Base-by-base conservation (phyloP, 2,888 invertebrate genomes). In the Pollenia griseotomentosa region DNA sequence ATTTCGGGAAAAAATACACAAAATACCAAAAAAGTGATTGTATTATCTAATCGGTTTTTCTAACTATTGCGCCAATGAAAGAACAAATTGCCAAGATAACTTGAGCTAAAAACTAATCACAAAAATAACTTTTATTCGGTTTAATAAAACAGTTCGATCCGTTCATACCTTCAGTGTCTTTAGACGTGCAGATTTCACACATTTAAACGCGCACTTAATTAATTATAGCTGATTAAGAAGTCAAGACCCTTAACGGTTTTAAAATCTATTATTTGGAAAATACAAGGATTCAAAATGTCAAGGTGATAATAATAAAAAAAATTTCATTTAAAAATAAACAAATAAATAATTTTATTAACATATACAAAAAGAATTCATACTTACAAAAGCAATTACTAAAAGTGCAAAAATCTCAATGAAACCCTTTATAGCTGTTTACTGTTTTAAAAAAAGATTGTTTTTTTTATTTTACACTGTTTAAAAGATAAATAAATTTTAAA, bases 1-100 rank as follows among this genome's bases (percentile, higher is more conserved):
- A 46, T 19, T 63, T 63, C 9, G 14, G 44, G 51, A 79, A 42
- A 16, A 61, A 75, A 48, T 10, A 55, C 40, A 48, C 9, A 68
- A 61, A 79, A 83, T 11, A 33, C 10, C 40, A 57, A 51, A 73
- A 8, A 65, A 53, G 4, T 73, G 23, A 77, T 83, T 80, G 44
- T 84, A 88, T 89, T 89, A 90, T 90, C 90, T 90, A 89, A 90
- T 90, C 90, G 68, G 44, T 86, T n/a, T 75, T 71, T 68, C 53
- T 86, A 87, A 87, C 88, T 88, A 86, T 88, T 88, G 79, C 65
- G 85, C 81, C 88, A 88, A 89, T 90, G 88, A 89, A 88, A 70
- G 74, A 85, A 82, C 51, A 87, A 87, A 79, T 81, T 77, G 73
- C 63, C 78, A 79, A 87, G 81, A 85, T 85, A 88, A 81, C 83